Evolutionary conservation across 2,797 vertebrate species (phyloP), one percentile per base, ranked within the genome.

Genomic region (Psittacula echo): DNA sequence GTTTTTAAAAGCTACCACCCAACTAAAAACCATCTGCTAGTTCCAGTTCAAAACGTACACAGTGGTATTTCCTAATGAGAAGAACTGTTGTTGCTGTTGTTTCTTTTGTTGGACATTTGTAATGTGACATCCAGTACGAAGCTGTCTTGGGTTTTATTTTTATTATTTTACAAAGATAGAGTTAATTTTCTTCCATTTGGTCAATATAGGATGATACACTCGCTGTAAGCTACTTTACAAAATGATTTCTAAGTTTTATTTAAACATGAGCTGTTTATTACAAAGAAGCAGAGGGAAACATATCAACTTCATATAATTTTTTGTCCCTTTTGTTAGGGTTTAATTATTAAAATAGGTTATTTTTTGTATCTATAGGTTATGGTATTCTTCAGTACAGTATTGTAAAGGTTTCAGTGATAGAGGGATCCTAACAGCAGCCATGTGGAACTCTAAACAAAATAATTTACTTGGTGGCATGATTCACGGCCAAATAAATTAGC

Each of bases 401-500:
- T 81, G 37, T 88, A 50, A 91, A 78, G 62, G 70, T 37, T 76
- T 78, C 47, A 78, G 6, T 88, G 26, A 83, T 66, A 37, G 70
- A 84, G 29, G 30, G 18, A n/a, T 81, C 47, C 30, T 85, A 51
- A 32, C n/a, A 64, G 88, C 54, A 86, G 44, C 70, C 5, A 0
- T 27, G 47, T 90, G 73, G 48, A 84, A 41, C 58, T 76, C 50
- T 44, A 7, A 1, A 1, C 30, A 68, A 54, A 72, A 44, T 66
- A 34, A 73, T 82, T 85, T 95, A n/a, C 73, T 27, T 0, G 0
- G 32, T 84, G 39, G 66, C 70, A 50, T 58, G 42, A 42, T 90
- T 93, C 90, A 72, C 79, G 84, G 91, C 24, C 3, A 37, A 41
- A 45, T 91, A 78, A 93, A 90, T 91, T 81, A 91, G 76, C 77